Base-by-base conservation (phyloP, 2,113 vertebrate species). In the Ameiurus melas region DNA sequence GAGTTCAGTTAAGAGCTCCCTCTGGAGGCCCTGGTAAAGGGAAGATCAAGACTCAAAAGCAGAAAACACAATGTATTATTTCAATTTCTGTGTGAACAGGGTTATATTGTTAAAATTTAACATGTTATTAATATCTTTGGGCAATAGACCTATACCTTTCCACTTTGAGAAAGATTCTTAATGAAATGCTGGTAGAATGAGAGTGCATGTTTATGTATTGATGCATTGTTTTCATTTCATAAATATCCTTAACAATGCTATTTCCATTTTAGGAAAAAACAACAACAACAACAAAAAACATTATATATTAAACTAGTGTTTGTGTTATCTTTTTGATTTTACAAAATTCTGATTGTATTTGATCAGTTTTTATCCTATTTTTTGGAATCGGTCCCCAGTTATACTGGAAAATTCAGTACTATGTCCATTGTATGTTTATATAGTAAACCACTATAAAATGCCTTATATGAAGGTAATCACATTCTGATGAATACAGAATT, bases 21-120 rank as follows among this genome's bases (percentile, higher is more conserved):
- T 53, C 87, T 94, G 93, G 94, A 94, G 95, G 90, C 94, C 94
- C 10, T 53, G 12, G 51, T 53, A 53, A 53, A 53, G 51, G 13
- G 10, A 53, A 53, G 51, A 53, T 53, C 51, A 53, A 53, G 51
- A 53, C 10, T 53, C 51, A 53, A 53, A 47, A 53, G 12, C 51
- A 53, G 10, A 53, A 51, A 79, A 33, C 13, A 70, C 30, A 70
- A 70, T n/a, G n/a, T n/a, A n/a, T 22, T 22, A 8, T 60, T 60
- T 60, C 20, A 60, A 33, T 5, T 17, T 70, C 30, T 70, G 13
- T 33, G 30, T 70, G 30, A 70, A 33, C 30, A 33, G 68, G 5
- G 36, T 33, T 70, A 70, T 33, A 33, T 39, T 73, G 17, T 7
- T 73, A 73, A 73, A 39, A 77, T 39, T 47, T 12, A 77, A 47